Percentiles rank a stretch among this genome's conserved stretches.
Evolutionary conservation across 2,113 vertebrate species (phyloP).

Genomic region (Perognathus longimembris): DNA sequence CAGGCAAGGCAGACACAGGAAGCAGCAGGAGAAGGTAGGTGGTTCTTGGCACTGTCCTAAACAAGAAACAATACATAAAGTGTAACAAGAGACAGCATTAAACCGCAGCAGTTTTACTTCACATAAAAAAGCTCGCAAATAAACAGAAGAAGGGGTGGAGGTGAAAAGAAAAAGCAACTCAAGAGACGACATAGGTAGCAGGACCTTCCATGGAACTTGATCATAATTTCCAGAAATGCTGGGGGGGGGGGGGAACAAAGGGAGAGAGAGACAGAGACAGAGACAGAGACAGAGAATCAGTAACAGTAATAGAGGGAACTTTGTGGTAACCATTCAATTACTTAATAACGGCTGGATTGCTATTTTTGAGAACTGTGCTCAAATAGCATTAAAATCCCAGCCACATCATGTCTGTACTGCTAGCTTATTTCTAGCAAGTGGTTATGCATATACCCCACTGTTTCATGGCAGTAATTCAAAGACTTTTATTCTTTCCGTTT

Average conservation of each 20-base stretch:
- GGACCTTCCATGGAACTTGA: background rate
- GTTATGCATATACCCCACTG: constrained; percentile 20
- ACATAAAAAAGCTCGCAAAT: constrained; percentile 59
- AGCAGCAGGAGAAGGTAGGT: constrained; percentile 79
- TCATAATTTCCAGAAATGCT: background rate
- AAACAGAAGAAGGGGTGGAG: constrained; percentile 55
- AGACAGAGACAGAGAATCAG: background rate
- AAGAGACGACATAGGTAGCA: constrained; percentile 27
- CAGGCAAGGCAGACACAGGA: constrained; percentile 63
- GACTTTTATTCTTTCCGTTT: constrained; percentile 46
- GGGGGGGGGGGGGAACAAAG: background rate
- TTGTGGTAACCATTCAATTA: constrained; percentile 28
- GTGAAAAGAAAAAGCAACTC: background rate
- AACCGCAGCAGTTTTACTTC: constrained; percentile 66
- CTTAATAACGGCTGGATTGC: constrained; percentile 1
- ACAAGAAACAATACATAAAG: constrained; percentile 70
- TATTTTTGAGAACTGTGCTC: constrained; percentile 46
- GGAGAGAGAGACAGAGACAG: background rate
- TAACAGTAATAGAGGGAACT: background rate
- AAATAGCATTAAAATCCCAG: constrained; percentile 54
- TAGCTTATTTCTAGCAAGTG: constrained; percentile 40
- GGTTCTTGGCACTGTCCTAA: constrained; percentile 78
- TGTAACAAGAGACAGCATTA: constrained; percentile 60
- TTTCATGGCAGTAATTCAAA: constrained; percentile 42
- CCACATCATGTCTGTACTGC: background rate